These are phyloP conservation scores for Margaritifera margaritifera DNA, from an alignment of 2,888 invertebrate species.

Conservation along the genomic window DNA sequence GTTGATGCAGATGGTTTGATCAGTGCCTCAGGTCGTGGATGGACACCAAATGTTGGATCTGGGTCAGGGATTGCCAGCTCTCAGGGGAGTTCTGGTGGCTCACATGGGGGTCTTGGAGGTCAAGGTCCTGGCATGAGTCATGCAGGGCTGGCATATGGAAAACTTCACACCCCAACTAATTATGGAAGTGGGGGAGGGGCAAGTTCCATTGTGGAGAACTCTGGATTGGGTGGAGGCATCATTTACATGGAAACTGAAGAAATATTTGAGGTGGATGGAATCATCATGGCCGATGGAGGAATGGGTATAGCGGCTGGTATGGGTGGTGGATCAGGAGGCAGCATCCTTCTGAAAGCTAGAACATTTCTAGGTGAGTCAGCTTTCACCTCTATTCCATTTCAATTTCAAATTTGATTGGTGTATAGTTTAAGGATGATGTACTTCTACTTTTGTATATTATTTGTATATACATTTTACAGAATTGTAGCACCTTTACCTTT, in stretches of 20 bases:
- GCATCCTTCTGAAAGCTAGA: constrained; percentile 30
- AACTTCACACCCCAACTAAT: constrained; percentile 29
- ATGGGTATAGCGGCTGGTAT: constrained; percentile 27
- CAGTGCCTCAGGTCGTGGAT: constrained; percentile 43
- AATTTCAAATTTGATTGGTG: not conserved
- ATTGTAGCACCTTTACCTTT: not conserved
- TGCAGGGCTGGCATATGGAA: constrained; percentile 39
- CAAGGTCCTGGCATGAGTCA: constrained; percentile 28
- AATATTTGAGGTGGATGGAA: constrained; percentile 50
- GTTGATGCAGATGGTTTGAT: constrained; percentile 56
- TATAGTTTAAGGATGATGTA: not conserved
- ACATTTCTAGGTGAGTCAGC: constrained; percentile 41
- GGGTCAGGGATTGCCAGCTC: constrained; percentile 35
- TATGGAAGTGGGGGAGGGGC: constrained; percentile 55
- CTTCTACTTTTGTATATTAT: not conserved
- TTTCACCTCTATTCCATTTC: not conserved
- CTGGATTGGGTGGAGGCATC: constrained; percentile 51
- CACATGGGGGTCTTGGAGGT: constrained; percentile 59
- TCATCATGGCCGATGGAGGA: constrained; percentile 42
- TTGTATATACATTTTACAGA: not conserved
- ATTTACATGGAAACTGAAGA: constrained; percentile 40
- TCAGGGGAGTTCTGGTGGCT: constrained; percentile 48
- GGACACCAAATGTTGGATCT: constrained; percentile 31
- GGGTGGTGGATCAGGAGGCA: constrained; percentile 59
- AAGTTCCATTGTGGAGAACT: constrained; percentile 2